Base-by-base conservation (phyloP, 2,888 invertebrate genomes). In the Molorchus minor region DNA sequence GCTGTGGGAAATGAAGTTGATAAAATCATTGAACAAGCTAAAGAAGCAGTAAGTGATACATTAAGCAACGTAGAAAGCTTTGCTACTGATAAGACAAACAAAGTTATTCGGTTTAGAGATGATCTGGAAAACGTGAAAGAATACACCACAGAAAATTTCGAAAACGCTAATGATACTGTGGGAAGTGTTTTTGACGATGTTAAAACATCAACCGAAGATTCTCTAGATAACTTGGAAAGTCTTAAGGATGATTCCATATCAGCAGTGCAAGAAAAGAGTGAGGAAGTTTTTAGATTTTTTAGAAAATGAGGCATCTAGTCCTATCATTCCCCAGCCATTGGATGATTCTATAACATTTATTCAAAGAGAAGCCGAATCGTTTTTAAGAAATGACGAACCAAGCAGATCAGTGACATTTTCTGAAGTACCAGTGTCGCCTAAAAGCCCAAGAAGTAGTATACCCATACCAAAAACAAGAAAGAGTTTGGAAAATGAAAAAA, bases 251-350 rank as follows among this genome's bases (percentile, higher is more conserved):
- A 78, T 64, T 75, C 76, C 2, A 70, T 75, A 38, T 70, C 73
- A n/a, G 70, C 71, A 25, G 73, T 76, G 13, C 78, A 77, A 65
- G 74, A 77, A 53, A 79, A 75, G 58, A 79, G 78, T 52, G 80
- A 79, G 52, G 80, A 80, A 62, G 81, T 79, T 2, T 81, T 80
- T 64, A 76, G 68, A 61, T 81, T 81, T n/a, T 64, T 71, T 80
- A 55, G 81, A 81, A 64, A 77, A 79, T 38, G 81, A 81, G 69
- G 71, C 73, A 1, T 70, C 72, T 1, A 72, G 71, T 55, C 71
- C 72, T 3, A n/a, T 67, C 0, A 45, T 58, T 12, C 21, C 45
- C 12, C 66, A 58, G 29, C 49, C 45, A 5, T 41, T 60, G 3
- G 61, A 67, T 0, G 68, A 69, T 19, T 61, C 64, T 17, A n/a